Evolutionary conservation across 2,888 invertebrate genomes (phyloP).

Genomic region (Druceiella hillmani): DNA sequence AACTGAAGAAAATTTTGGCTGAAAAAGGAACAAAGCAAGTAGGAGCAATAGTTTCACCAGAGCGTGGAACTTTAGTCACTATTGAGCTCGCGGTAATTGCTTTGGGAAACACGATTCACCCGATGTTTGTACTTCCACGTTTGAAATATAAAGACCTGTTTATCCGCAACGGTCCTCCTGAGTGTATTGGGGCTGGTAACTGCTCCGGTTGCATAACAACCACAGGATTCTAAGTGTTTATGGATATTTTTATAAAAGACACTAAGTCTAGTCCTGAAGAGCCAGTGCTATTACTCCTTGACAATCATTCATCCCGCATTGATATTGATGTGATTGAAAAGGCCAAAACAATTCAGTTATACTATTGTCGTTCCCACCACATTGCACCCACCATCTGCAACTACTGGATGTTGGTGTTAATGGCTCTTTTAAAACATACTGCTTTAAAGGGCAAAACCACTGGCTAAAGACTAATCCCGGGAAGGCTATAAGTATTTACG

Average conservation of each 20-base stretch:
- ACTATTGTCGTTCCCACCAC: constrained; percentile 27
- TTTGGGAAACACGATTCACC: constrained; percentile 24
- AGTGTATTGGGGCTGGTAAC: constrained; percentile 29
- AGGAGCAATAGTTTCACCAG: too few species aligned
- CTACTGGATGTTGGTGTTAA: constrained; percentile 22
- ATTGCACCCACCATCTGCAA: constrained; percentile 24
- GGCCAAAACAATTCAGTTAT: constrained; percentile 24
- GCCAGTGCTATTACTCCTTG: constrained; percentile 27
- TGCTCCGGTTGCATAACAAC: constrained; percentile 29
- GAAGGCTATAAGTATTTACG: too few species aligned
- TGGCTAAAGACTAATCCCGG: constrained; percentile 20
- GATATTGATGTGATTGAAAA: constrained; percentile 23
- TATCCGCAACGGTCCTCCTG: constrained; percentile 26
- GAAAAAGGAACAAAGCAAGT: too few species aligned
- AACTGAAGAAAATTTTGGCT: too few species aligned
- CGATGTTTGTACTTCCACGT: constrained; percentile 28
- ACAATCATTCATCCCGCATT: constrained; percentile 29
- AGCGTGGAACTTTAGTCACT: too few species aligned
- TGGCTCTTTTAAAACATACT: constrained; percentile 22
- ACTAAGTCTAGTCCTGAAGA: constrained; percentile 19
- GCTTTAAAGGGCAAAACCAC: constrained; percentile 12
- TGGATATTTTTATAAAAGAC: constrained; percentile 28
- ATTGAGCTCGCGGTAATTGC: too few species aligned
- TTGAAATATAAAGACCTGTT: constrained; percentile 23
- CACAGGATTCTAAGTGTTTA: constrained; percentile 25